These are phyloP conservation scores for Sceloporus undulatus DNA, from an alignment of 2,113 vertebrate species.

Conservation along the genomic window DNA sequence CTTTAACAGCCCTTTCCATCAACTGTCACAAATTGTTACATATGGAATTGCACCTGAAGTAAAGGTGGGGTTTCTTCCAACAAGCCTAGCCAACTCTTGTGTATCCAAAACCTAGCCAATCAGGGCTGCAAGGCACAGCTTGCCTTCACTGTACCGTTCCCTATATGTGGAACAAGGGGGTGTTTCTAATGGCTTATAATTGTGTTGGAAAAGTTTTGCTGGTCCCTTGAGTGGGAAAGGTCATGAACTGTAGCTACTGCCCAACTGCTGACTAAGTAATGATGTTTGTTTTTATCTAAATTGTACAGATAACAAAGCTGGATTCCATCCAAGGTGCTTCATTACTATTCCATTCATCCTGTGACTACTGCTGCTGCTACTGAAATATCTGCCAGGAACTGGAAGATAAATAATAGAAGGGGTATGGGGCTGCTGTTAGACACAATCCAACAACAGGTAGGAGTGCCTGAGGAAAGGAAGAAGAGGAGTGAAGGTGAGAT, in stretches of 20 bases:
- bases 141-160: not conserved
- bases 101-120: not conserved
- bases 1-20: not conserved
- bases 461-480: not conserved
- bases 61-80: slow-evolving; percentile 7
- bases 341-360: slow-evolving; percentile 28
- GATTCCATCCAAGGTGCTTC: slow-evolving; percentile 18
- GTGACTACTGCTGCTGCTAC: not conserved
- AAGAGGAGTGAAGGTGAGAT: not conserved
- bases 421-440: slow-evolving; percentile 2
- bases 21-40: slow-evolving; percentile 1
- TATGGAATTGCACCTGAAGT: slow-evolving; percentile 4
- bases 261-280: slow-evolving; percentile 39
- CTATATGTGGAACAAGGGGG: slow-evolving; percentile 23
- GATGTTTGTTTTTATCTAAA: slow-evolving; percentile 41
- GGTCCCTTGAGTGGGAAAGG: slow-evolving; percentile 17
- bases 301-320: slow-evolving; percentile 31
- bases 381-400: slow-evolving; percentile 11
- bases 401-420: slow-evolving; percentile 18
- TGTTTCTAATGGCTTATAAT: slow-evolving; percentile 35
- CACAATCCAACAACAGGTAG: not conserved
- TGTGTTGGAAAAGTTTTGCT: slow-evolving; percentile 25
- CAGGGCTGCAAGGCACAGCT: not conserved
- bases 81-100: not conserved
- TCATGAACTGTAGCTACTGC: slow-evolving; percentile 16